phyloP scores from a whole-genome alignment of 2,113 vertebrate genomes.

The Silurus asotus region DNA sequence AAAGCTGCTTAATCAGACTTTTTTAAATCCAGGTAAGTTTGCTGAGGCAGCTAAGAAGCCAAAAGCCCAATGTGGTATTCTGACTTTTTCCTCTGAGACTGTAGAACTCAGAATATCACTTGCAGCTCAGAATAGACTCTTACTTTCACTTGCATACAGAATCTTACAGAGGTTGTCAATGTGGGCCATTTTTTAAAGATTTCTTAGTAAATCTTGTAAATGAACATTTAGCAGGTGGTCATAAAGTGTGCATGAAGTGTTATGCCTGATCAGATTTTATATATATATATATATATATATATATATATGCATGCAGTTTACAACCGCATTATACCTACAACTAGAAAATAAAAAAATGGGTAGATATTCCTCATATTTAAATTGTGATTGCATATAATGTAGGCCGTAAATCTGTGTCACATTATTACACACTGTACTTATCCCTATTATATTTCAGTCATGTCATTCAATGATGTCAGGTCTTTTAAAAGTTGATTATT shows the following conservation, averaged over 20 bases:
- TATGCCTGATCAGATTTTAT: no score
- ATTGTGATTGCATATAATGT: neutral
- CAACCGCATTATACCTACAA: no score
- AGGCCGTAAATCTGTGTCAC: neutral
- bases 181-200: no score
- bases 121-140: conserved; percentile 13
- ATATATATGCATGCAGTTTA: no score
- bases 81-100: conserved; percentile 20
- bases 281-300: no score
- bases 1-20: conserved; percentile 31
- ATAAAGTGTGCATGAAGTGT: no score
- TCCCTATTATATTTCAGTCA: neutral
- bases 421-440: neutral
- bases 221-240: no score
- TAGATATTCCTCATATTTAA: neutral
- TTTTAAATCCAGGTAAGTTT: conserved; percentile 19
- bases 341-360: no score
- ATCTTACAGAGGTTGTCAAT: conserved; percentile 9
- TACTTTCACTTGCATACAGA: neutral
- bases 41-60: conserved; percentile 25
- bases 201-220: neutral
- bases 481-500: neutral
- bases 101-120: conserved; percentile 18
- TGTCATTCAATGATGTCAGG: neutral
- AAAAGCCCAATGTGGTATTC: conserved; percentile 35